phyloP scores from a whole-genome alignment of 2,113 vertebrate species.

The Sciurus niger region DNA sequence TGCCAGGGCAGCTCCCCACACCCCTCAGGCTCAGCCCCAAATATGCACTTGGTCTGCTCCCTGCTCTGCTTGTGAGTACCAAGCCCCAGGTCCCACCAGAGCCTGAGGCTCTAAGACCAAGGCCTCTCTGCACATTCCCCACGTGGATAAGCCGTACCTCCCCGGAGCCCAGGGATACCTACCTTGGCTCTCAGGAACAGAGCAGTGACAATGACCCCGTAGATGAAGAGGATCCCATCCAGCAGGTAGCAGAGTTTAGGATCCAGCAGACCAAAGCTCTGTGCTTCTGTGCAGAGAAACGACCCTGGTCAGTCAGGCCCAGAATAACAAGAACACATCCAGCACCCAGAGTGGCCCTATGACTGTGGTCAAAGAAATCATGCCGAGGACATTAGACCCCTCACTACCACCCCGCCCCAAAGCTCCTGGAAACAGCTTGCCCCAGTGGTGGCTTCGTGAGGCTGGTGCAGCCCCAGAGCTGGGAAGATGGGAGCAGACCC shows the following conservation, averaged over 20 bases:
- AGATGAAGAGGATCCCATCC: constrained; percentile 94
- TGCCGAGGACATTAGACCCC: neutral
- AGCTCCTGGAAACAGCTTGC: neutral
- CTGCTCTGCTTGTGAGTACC: neutral
- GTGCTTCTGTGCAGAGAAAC: constrained; percentile 77
- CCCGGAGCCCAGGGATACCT: constrained; percentile 57
- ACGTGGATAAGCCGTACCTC: neutral
- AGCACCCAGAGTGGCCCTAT: neutral
- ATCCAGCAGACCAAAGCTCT: constrained; percentile 89
- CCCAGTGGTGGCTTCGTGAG: neutral
- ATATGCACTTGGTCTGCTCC: accelerated
- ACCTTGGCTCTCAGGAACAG: constrained; percentile 94
- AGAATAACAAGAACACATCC: neutral
- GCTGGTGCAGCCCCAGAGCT: too few species aligned
- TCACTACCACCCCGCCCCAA: neutral
- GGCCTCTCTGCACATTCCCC: too few species aligned
- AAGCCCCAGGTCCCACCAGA: neutral
- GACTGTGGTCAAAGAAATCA: neutral
- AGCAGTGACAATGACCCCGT: constrained; percentile 92
- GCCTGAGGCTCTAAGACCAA: neutral
- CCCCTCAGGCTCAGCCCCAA: neutral
- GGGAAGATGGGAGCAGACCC: neutral
- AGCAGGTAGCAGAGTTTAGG: constrained; percentile 93
- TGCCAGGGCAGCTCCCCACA: neutral
- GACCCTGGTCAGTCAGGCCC: neutral